Conservation (phyloP, 2,888 invertebrate genomes). For the Smittia aterrima region DNA sequence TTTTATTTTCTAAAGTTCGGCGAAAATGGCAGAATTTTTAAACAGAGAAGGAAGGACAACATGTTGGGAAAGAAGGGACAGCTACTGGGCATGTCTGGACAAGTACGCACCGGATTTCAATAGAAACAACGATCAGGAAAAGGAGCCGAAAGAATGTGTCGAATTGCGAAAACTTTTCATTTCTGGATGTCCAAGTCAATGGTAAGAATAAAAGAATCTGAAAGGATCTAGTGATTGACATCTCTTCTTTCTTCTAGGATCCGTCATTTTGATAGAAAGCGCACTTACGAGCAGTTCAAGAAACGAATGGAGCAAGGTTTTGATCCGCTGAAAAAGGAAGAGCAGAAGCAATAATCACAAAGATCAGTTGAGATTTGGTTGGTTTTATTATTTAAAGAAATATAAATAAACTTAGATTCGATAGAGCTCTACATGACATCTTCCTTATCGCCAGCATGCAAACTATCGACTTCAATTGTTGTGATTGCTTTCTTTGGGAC, state of each 20-base stretch:
- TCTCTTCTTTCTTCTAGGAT: slow-evolving; percentile 53
- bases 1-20: too few species aligned
- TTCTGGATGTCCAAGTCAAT: slow-evolving; percentile 74
- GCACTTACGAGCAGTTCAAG: slow-evolving; percentile 84
- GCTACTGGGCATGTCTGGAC: slow-evolving; percentile 88
- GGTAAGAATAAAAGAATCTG: slow-evolving; percentile 54
- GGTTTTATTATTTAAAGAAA: slow-evolving; percentile 22
- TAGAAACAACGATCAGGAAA: slow-evolving; percentile 56
- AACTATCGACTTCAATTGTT: slow-evolving; percentile 13
- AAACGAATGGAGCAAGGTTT: slow-evolving; percentile 82
- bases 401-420: slow-evolving; percentile 26
- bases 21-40: slow-evolving; percentile 57
- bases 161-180: slow-evolving; percentile 72
- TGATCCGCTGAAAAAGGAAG: slow-evolving; percentile 63
- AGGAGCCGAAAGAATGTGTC: slow-evolving; percentile 61
- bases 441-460: background rate
- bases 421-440: slow-evolving; percentile 7
- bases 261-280: slow-evolving; percentile 88
- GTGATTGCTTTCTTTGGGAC: background rate
- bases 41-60: slow-evolving; percentile 72
- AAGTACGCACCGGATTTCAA: slow-evolving; percentile 57
- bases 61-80: slow-evolving; percentile 85
- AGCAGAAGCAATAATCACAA: slow-evolving; percentile 39
- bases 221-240: background rate
- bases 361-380: background rate